phyloP scores from a whole-genome alignment of 2,888 invertebrate species.

The Drosophila macrospina region DNA sequence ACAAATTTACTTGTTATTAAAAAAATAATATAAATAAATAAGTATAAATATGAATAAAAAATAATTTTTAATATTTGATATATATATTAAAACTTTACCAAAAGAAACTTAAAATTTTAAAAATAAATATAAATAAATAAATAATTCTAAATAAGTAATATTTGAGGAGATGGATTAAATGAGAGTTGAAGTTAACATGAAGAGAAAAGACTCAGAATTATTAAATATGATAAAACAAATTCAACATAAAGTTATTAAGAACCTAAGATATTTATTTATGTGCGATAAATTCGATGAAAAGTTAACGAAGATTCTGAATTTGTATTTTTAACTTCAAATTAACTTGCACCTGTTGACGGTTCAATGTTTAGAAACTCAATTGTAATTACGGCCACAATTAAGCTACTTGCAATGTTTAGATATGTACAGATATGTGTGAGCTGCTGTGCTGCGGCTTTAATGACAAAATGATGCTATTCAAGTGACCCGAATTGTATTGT shows the following conservation, averaged over 20 bases:
- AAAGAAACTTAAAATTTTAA: too few species aligned
- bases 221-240: too few species aligned
- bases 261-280: too few species aligned
- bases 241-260: too few species aligned
- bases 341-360: not conserved
- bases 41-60: too few species aligned
- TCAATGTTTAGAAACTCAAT: constrained; percentile 1
- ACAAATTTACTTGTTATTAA: too few species aligned
- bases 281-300: not conserved
- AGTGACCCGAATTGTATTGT: constrained; percentile 31
- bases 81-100: too few species aligned
- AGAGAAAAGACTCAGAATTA: not conserved
- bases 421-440: not conserved
- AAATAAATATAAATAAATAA: too few species aligned
- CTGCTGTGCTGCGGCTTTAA: constrained; percentile 9
- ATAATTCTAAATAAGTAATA: too few species aligned
- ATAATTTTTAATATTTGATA: too few species aligned
- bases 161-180: too few species aligned
- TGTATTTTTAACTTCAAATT: not conserved
- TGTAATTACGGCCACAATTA: constrained; percentile 1
- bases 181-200: not conserved
- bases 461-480: constrained; percentile 32
- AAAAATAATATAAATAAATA: too few species aligned
- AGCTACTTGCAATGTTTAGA: not conserved
- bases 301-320: not conserved